Base-by-base conservation (phyloP, 2,113 vertebrate genomes). In the Chaenogobius annularis region DNA sequence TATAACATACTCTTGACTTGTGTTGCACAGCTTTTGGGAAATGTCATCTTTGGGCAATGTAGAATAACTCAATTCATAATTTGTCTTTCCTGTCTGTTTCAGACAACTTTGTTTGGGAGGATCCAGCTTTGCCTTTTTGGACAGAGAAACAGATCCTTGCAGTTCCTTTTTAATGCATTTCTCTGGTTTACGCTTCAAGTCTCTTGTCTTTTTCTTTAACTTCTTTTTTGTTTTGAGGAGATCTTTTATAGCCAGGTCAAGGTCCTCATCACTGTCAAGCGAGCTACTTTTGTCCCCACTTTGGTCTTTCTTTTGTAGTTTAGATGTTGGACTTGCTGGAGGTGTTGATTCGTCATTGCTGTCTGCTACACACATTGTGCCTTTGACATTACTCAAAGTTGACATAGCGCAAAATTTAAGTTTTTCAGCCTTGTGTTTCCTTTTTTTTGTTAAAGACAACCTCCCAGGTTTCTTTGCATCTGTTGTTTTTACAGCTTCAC, bases 281-380 rank as follows among this genome's bases (percentile, higher is more conserved):
- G 98, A 99, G 70, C 98, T 99, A 91, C 98, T 99, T 84, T 98
- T 97, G 70, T 97, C 96, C 22, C 85, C 95, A 0, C 94, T 93
- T 66, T 93, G 84, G 65, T 87, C 87, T 1, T 50, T 69, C 68
- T 80, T 75, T 11, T 69, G 77, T 20, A 65, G 67, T 59, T 56
- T 68, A 46, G 70, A 13, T 11, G 26, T 5, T 8, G 61, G 76
- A 68, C 66, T 79, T 66, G 23, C 70, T 50, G 76, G 74, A 15
- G 66, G 37, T 50, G 59, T 17, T 58, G 70, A 84, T 43, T 72
- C 82, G 55, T 71, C 80, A 66, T 54, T 74, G 1, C 72, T 66
- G 15, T 85, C 77, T 47, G 44, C 82, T 70, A 66, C 19, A 23
- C 2, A 48, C 0, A 67, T 65, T 1, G 58, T 5, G 56, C 89